Conservation (phyloP, 2,113 vertebrate species). For the Dasyurus viverrinus region DNA sequence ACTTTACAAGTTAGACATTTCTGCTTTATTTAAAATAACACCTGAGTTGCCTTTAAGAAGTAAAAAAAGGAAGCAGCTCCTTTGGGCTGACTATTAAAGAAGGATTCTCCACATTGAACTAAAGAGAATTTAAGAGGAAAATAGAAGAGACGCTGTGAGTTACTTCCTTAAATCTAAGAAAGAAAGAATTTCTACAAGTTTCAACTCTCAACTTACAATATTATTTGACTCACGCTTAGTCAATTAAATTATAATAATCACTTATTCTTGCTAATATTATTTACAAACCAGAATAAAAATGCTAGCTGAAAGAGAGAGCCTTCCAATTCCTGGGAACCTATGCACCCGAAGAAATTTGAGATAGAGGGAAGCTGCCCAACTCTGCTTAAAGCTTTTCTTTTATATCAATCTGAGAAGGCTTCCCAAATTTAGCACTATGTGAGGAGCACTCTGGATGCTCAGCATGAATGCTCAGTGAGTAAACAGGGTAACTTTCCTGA, state of each 20-base stretch:
- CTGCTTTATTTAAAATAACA: not conserved
- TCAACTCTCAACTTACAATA: not conserved
- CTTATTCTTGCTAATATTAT: not conserved
- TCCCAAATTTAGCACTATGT: not conserved
- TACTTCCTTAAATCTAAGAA: not conserved
- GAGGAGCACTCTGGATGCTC: not conserved
- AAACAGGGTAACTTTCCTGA: not conserved
- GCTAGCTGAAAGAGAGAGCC: not conserved
- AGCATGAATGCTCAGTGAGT: not conserved
- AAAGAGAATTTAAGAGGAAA: not conserved
- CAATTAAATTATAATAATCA: not conserved
- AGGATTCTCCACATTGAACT: not conserved
- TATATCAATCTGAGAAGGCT: not conserved
- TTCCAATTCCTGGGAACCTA: not conserved
- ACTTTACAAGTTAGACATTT: not conserved
- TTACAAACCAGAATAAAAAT: not conserved
- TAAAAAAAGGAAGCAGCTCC: not conserved
- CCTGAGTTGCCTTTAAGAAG: not conserved
- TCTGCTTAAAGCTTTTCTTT: not conserved
- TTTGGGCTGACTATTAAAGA: not conserved
- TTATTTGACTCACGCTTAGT: not conserved
- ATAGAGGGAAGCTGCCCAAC: not conserved
- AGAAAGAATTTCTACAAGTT: not conserved
- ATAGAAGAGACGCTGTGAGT: not conserved
- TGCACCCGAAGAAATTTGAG: not conserved